Percentiles rank a stretch among this genome's conserved stretches.
phyloP scores from a whole-genome alignment of 2,113 vertebrate species.

The Burhinus bistriatus region DNA sequence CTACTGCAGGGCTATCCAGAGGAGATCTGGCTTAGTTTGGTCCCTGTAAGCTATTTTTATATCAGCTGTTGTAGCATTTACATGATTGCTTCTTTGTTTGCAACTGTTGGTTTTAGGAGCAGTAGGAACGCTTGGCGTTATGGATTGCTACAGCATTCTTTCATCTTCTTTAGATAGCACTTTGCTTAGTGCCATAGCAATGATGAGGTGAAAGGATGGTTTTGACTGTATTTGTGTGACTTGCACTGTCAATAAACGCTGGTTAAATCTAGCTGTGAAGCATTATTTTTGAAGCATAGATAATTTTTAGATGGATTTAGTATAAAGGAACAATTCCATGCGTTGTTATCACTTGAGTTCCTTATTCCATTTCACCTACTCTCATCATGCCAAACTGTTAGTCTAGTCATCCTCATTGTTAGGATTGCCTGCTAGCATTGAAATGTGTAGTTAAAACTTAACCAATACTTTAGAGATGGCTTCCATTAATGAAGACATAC shows the following conservation, averaged over 20 bases:
- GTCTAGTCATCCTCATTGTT: neutral
- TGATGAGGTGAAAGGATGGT: neutral
- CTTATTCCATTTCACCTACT: neutral
- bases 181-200: neutral
- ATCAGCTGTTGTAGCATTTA: neutral
- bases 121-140: neutral
- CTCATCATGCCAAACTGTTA: neutral
- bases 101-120: neutral
- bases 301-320: neutral
- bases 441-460: neutral
- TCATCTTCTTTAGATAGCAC: neutral
- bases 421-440: neutral
- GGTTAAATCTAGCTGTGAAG: neutral
- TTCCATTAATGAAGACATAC: neutral
- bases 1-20: neutral
- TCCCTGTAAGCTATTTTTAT: neutral
- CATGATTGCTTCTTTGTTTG: neutral
- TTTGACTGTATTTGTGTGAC: neutral
- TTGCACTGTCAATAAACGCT: neutral
- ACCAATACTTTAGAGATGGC: neutral
- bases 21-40: neutral
- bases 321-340: neutral
- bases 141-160: neutral
- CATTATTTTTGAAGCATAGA: neutral
- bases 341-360: neutral